Conservation (phyloP, 2,888 invertebrate species). For the Calameuta filiformis region DNA sequence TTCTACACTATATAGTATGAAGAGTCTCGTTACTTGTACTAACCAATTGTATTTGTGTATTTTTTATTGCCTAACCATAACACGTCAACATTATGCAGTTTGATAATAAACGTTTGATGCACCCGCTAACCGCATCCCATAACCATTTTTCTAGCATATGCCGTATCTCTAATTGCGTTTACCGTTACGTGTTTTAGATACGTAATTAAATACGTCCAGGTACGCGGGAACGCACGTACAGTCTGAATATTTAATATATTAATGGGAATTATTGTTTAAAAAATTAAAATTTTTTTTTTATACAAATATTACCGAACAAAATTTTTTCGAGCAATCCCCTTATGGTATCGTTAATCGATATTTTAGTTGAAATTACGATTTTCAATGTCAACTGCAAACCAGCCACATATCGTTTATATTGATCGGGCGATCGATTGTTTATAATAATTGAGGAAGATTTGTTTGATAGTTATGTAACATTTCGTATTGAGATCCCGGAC, state of each 20-base stretch:
- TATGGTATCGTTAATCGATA: neutral
- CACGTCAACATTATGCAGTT: neutral
- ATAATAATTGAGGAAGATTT: conserved; percentile 58
- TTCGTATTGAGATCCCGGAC: conserved; percentile 53
- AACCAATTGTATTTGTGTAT: neutral
- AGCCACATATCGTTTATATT: neutral
- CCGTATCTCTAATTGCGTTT: neutral
- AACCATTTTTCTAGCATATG: neutral
- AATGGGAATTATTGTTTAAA: neutral
- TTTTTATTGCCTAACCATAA: neutral
- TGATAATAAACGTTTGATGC: neutral
- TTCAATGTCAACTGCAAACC: neutral
- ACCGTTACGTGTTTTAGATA: neutral
- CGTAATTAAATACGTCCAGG: neutral
- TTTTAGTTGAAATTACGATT: neutral
- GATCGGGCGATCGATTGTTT: conserved; percentile 45
- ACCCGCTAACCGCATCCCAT: neutral
- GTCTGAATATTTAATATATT: neutral
- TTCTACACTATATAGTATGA: neutral
- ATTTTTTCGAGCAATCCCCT: neutral
- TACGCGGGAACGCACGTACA: neutral
- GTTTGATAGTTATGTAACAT: conserved; percentile 57
- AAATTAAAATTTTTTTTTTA: neutral
- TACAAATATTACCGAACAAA: neutral
- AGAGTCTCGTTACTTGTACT: neutral